phyloP scores from a whole-genome alignment of 2,113 vertebrate genomes.

The human (Homo sapiens) region DNA sequence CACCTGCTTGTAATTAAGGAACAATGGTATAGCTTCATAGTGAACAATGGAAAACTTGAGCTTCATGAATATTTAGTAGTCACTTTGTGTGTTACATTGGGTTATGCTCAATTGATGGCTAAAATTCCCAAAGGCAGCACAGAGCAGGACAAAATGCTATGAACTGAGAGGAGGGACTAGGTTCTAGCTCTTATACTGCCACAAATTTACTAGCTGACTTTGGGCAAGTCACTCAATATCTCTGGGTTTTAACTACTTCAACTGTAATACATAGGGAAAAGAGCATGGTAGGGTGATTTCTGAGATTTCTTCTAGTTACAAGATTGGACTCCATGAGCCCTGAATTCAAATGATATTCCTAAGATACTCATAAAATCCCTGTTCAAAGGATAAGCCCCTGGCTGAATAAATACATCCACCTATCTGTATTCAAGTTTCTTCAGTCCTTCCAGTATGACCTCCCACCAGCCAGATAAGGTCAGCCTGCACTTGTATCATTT shows the following conservation, averaged over 20 bases:
- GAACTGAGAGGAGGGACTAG: background rate
- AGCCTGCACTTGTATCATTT: background rate
- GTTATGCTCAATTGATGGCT: background rate
- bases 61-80: conserved; percentile 36
- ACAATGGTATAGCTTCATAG: background rate
- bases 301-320: background rate
- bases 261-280: background rate
- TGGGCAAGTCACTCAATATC: background rate
- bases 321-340: background rate
- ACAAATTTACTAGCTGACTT: background rate
- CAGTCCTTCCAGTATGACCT: background rate
- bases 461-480: background rate
- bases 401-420: background rate
- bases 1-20: background rate
- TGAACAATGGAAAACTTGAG: background rate
- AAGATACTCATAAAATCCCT: background rate
- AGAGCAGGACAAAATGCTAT: background rate
- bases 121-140: background rate
- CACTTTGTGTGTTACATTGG: conserved; percentile 10
- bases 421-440: background rate
- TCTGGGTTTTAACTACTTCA: conserved; percentile 27
- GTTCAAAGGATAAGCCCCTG: background rate
- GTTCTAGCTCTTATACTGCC: background rate
- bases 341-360: background rate
- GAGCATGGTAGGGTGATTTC: background rate